phyloP scores from a whole-genome alignment of 2,113 vertebrate genomes.

The Ginglymostoma cirratum region DNA sequence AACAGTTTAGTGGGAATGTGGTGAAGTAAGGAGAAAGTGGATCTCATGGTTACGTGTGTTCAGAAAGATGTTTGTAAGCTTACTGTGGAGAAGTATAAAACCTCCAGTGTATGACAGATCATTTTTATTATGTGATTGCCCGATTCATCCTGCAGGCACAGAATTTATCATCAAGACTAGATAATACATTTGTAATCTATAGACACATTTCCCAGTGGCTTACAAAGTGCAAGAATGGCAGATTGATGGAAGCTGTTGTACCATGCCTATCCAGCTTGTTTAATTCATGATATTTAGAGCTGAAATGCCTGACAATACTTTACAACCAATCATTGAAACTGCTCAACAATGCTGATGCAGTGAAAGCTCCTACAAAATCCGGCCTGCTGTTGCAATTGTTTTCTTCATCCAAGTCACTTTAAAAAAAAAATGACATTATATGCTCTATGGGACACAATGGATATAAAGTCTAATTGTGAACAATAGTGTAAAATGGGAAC shows the following conservation, averaged over 20 bases:
- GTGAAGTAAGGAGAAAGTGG: background rate
- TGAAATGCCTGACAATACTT: background rate
- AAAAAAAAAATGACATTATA: background rate
- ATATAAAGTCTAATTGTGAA: background rate
- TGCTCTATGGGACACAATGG: background rate
- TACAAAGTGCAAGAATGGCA: background rate
- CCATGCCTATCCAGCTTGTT: background rate
- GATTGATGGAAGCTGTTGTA: background rate
- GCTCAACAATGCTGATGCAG: background rate
- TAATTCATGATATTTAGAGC: constrained; percentile 14
- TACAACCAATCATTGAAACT: background rate
- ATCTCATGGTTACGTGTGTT: background rate
- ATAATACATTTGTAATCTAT: background rate
- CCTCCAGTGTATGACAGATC: background rate
- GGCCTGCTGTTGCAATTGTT: background rate
- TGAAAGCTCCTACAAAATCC: background rate
- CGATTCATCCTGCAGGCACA: background rate
- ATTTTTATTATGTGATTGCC: background rate
- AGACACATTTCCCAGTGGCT: background rate
- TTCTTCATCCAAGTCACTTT: background rate
- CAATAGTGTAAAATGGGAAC: background rate
- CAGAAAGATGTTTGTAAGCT: background rate
- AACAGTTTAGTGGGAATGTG: background rate
- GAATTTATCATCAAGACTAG: background rate
- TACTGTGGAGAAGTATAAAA: background rate